Evolutionary conservation across 2,888 invertebrate species (phyloP).

Genomic region (Phalera bucephala): DNA sequence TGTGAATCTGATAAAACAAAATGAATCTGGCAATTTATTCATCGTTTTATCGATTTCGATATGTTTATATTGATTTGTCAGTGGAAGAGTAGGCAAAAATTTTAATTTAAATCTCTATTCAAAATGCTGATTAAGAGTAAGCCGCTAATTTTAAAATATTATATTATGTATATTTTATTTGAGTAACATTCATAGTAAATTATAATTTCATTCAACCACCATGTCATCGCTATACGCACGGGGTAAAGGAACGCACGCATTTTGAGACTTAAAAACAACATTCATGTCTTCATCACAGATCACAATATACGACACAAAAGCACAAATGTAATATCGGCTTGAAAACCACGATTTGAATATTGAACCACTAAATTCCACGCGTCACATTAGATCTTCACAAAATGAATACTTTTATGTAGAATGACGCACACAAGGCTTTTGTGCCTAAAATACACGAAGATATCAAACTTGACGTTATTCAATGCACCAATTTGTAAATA

Average conservation of each 20-base stretch:
- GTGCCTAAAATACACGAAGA: slow-evolving; percentile 5
- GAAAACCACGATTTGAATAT: not conserved
- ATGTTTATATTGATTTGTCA: too few relatives aligned
- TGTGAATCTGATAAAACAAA: too few relatives aligned
- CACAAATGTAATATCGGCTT: not conserved
- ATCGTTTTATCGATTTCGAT: too few relatives aligned
- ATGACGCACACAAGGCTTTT: slow-evolving; percentile 6
- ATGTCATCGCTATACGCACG: slow-evolving; percentile 45
- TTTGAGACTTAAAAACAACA: slow-evolving; percentile 5
- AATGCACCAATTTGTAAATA: slow-evolving; percentile 14
- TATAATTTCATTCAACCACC: slow-evolving; percentile 55
- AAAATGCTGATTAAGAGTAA: too few relatives aligned
- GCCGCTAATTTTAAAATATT: too few relatives aligned
- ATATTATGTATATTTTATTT: too few relatives aligned
- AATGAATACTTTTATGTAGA: not conserved
- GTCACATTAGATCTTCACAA: not conserved
- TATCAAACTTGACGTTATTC: not conserved
- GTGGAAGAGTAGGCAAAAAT: too few relatives aligned
- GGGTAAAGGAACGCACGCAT: slow-evolving; percentile 37
- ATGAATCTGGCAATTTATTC: too few relatives aligned
- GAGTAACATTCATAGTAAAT: too few relatives aligned
- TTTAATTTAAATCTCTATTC: too few relatives aligned
- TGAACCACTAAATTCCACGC: too few relatives aligned
- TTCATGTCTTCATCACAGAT: not conserved
- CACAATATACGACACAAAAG: not conserved